These are phyloP conservation scores for Perodicticus potto DNA, from an alignment of 2,797 vertebrate species.

Conservation along the genomic window DNA sequence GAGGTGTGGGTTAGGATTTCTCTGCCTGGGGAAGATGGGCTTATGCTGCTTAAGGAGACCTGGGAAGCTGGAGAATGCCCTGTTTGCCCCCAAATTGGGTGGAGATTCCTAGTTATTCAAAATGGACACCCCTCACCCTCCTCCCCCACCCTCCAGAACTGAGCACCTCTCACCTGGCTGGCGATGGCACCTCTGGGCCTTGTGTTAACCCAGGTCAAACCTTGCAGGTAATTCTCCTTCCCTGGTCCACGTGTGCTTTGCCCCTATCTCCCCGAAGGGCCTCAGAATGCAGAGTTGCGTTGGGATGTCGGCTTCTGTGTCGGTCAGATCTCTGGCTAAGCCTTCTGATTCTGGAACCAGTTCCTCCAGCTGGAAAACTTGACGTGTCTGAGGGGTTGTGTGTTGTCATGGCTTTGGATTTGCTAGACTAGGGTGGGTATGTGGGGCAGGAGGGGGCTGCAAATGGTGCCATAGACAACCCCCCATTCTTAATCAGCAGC, in stretches of 20 bases:
- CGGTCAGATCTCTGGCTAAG: background rate
- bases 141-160: fast-evolving
- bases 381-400: background rate
- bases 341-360: background rate
- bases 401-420: background rate
- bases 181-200: background rate
- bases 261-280: background rate
- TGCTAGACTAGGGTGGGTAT: background rate
- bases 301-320: background rate
- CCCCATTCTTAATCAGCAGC: fast-evolving
- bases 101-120: too few relatives aligned
- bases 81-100: background rate
- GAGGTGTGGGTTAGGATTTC: too few relatives aligned
- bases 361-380: background rate
- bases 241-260: background rate
- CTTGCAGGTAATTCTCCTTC: fast-evolving
- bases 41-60: background rate
- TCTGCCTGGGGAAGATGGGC: background rate
- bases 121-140: fast-evolving
- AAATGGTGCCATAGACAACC: fast-evolving
- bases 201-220: fast-evolving
- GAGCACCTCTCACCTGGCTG: fast-evolving
- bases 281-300: too few relatives aligned
- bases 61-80: background rate
- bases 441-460: background rate